Evolutionary conservation across 2,797 vertebrate species (phyloP).

Genomic region (Scolopax rusticola): DNA sequence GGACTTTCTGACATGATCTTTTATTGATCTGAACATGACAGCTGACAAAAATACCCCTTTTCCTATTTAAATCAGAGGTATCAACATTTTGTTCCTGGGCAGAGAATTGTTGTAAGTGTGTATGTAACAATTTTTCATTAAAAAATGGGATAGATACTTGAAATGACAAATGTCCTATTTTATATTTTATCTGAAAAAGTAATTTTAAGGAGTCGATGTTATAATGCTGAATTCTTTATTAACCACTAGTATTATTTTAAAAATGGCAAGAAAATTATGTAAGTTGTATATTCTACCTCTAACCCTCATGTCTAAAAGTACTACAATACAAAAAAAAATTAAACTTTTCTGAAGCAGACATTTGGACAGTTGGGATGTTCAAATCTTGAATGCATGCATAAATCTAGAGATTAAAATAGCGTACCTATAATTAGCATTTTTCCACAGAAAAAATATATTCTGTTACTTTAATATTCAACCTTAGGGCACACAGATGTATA

Average conservation of each 20-base stretch:
- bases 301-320: not conserved
- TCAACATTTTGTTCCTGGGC: not conserved
- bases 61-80: not conserved
- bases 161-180: not conserved
- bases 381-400: not conserved
- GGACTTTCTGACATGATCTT: not conserved
- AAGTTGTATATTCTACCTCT: not conserved
- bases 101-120: not conserved
- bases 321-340: not conserved
- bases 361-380: not conserved
- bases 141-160: not conserved
- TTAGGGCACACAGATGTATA: not conserved
- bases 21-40: not conserved
- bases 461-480: constrained; percentile 29
- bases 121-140: not conserved
- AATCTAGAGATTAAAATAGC: constrained; percentile 16
- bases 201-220: not conserved
- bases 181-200: not conserved
- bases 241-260: not conserved
- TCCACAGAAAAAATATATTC: not conserved
- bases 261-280: rapidly evolving
- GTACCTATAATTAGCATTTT: constrained; percentile 27
- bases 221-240: not conserved
- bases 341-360: not conserved
- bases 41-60: not conserved